Evolutionary conservation across 2,113 vertebrate genomes (phyloP).

Genomic region (Cichladusa arquata): DNA sequence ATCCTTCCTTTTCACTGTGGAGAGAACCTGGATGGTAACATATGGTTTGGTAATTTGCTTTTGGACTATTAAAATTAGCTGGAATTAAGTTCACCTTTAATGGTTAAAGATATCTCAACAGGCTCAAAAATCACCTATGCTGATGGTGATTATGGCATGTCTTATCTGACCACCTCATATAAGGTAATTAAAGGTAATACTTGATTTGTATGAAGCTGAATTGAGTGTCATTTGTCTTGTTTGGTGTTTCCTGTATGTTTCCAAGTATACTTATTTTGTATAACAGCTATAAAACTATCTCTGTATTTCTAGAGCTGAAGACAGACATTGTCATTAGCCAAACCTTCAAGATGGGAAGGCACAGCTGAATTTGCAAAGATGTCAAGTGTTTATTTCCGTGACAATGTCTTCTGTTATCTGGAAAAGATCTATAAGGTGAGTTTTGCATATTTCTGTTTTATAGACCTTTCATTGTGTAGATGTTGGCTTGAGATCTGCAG

Average conservation of each 20-base stretch:
- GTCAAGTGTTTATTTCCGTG: neutral
- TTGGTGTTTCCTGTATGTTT: neutral
- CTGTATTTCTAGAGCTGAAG: neutral
- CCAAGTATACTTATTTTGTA: neutral
- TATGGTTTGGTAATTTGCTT: accelerated
- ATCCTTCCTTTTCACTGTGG: neutral
- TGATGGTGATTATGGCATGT: neutral
- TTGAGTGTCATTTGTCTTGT: neutral
- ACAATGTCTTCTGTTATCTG: neutral
- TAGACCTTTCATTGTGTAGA: neutral
- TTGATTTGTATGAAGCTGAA: neutral
- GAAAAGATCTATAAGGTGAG: neutral
- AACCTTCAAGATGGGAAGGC: neutral
- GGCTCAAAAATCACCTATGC: neutral
- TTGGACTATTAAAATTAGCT: neutral
- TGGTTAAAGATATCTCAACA: neutral
- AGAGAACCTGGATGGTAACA: neutral
- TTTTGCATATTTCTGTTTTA: neutral
- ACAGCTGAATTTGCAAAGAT: neutral
- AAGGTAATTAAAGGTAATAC: neutral
- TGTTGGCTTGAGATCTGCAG: neutral
- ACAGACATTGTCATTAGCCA: neutral
- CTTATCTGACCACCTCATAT: neutral
- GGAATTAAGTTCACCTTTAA: neutral
- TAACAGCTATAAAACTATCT: neutral